A percentile compares a stretch with the other conserved stretches of the same genome.
Evolutionary conservation across 2,113 vertebrate species (phyloP).

Genomic region (Octodon degus): DNA sequence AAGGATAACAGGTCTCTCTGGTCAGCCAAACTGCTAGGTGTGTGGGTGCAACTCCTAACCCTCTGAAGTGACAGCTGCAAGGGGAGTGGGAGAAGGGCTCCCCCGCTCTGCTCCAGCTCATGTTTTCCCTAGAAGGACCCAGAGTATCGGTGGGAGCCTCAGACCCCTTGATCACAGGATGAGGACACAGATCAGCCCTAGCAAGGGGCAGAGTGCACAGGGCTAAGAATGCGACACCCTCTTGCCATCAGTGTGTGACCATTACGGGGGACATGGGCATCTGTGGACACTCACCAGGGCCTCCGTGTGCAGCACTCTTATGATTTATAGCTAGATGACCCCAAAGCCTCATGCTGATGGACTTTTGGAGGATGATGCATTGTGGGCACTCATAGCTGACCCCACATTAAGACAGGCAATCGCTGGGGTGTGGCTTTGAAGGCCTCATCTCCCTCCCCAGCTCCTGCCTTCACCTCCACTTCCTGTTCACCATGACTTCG

Average conservation of each 20-base stretch:
- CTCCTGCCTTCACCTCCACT: neutral
- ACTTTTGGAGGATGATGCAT: no score
- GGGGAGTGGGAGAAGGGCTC: fast-evolving
- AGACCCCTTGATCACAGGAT: neutral
- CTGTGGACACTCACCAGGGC: neutral
- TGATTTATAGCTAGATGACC: neutral
- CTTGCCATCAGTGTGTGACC: neutral
- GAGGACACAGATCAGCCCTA: neutral
- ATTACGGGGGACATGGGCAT: no score
- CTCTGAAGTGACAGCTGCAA: neutral
- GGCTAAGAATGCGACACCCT: neutral
- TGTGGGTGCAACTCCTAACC: neutral
- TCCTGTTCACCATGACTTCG: neutral
- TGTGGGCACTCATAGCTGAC: neutral
- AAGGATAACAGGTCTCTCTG: neutral
- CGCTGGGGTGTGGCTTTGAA: no score
- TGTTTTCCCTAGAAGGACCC: neutral
- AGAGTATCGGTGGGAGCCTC: neutral
- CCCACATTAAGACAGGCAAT: neutral
- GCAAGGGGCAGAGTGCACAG: neutral
- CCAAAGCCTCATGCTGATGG: neutral
- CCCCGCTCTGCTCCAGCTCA: neutral
- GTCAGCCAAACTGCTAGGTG: neutral
- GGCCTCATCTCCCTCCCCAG: neutral
- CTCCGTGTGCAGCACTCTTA: neutral